Conservation (phyloP, 2,888 invertebrate species). For the Cephus pulcher region DNA sequence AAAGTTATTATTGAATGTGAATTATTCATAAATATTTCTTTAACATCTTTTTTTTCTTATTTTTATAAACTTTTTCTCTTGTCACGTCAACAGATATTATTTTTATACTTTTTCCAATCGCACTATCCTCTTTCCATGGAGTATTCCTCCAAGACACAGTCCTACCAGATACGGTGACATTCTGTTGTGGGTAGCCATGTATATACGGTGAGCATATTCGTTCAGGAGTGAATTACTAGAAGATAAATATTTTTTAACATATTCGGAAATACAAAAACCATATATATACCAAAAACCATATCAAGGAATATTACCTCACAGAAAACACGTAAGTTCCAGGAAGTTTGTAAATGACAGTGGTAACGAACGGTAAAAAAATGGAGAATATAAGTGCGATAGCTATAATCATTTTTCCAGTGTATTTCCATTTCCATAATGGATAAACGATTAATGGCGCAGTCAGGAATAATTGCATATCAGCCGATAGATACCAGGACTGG, state of each 20-base stretch:
- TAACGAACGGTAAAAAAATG: conserved; percentile 68
- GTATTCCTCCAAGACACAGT: conserved; percentile 10
- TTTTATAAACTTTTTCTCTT: not conserved
- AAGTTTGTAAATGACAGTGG: conserved; percentile 70
- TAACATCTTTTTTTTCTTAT: not conserved
- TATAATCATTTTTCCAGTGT: conserved; percentile 69
- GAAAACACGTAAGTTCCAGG: conserved; percentile 76
- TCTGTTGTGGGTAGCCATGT: conserved; percentile 22
- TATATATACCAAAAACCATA: not conserved
- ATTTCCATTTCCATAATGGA: conserved; percentile 72
- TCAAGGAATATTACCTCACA: conserved; percentile 68
- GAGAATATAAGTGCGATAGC: conserved; percentile 66
- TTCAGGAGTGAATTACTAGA: conserved; percentile 19
- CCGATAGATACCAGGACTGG: conserved; percentile 75
- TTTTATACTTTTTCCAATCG: conserved; percentile 9
- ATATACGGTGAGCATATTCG: conserved; percentile 16
- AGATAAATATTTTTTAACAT: not conserved
- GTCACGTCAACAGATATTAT: not conserved
- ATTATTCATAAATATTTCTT: not conserved
- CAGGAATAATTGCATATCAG: conserved; percentile 73
- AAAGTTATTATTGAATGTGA: not conserved
- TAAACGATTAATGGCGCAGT: conserved; percentile 74
- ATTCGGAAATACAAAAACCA: too few species aligned
- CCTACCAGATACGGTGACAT: conserved; percentile 21
- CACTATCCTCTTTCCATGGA: conserved; percentile 1